Percentiles rank a stretch among this genome's conserved stretches.
phyloP scores from a whole-genome alignment of 1,140 invertebrate genomes.

The Zaprionus camerounensis region DNA sequence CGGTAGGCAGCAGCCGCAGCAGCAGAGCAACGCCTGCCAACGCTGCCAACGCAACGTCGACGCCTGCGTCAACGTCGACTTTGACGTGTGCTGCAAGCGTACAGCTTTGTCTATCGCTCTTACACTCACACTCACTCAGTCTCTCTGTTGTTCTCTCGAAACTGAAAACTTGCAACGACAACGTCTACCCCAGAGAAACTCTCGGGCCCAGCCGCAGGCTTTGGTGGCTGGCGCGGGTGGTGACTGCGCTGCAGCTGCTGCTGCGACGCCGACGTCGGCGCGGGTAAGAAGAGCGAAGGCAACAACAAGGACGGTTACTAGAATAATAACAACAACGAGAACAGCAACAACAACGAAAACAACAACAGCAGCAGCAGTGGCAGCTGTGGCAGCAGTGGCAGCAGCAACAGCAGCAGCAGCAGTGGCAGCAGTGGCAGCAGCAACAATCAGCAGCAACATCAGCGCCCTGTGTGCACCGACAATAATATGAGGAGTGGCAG shows the following conservation, averaged over 20 bases:
- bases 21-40: neutral
- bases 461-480: constrained; percentile 84
- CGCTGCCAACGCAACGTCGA: constrained; percentile 36
- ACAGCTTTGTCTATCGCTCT: constrained; percentile 13
- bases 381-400: constrained; percentile 29
- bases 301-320: constrained; percentile 15
- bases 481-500: constrained; percentile 93
- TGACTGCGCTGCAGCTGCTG: constrained; percentile 79
- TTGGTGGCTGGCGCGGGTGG: constrained; percentile 45
- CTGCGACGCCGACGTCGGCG: constrained; percentile 68
- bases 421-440: constrained; percentile 55
- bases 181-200: constrained; percentile 34
- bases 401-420: constrained; percentile 41
- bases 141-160: neutral
- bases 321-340: constrained; percentile 17
- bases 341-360: constrained; percentile 10
- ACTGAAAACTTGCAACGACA: constrained; percentile 16
- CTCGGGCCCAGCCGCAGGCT: constrained; percentile 53
- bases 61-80: constrained; percentile 30
- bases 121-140: neutral
- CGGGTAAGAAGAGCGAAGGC: constrained; percentile 33
- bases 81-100: constrained; percentile 37
- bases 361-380: constrained; percentile 21
- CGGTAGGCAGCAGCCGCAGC: constrained; percentile 62
- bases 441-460: constrained; percentile 73